Conservation (phyloP, 2,113 vertebrate genomes). For the Callospermophilus lateralis region DNA sequence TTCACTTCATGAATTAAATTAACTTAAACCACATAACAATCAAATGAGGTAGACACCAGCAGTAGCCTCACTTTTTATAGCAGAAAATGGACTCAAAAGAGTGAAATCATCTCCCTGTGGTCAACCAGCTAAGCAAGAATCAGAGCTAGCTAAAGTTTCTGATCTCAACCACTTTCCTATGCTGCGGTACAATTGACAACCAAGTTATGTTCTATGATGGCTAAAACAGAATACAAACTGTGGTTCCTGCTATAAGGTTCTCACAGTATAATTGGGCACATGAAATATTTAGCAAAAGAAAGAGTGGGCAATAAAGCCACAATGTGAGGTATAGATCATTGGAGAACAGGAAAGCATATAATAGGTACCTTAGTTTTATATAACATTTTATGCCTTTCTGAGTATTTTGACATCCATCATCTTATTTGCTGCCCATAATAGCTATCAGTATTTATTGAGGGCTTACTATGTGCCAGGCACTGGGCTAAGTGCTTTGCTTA, state of each 20-base stretch:
- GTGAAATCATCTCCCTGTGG: background rate
- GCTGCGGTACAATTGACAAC: background rate
- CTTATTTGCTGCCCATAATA: slow-evolving; percentile 66
- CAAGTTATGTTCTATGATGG: background rate
- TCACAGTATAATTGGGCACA: slow-evolving; percentile 66
- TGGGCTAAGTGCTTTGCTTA: slow-evolving; percentile 55
- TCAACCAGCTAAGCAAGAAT: background rate
- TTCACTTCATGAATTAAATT: slow-evolving; percentile 7
- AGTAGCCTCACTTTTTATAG: background rate
- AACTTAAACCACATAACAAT: background rate
- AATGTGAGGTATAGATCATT: background rate
- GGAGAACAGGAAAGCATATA: background rate
- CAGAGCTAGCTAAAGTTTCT: background rate
- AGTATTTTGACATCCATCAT: slow-evolving; percentile 68
- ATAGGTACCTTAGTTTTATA: slow-evolving; percentile 65
- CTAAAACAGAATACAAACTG: background rate
- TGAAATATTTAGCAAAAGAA: slow-evolving; percentile 78
- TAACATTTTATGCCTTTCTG: slow-evolving; percentile 60
- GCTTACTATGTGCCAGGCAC: slow-evolving; percentile 55
- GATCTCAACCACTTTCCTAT: background rate
- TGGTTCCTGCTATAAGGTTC: background rate
- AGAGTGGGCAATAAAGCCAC: slow-evolving; percentile 16
- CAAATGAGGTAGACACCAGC: background rate
- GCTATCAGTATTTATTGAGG: slow-evolving; percentile 76
- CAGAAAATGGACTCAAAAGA: background rate